These are phyloP conservation scores for Aspidoscelis tigris DNA, from an alignment of 2,113 vertebrate species.

Conservation along the genomic window DNA sequence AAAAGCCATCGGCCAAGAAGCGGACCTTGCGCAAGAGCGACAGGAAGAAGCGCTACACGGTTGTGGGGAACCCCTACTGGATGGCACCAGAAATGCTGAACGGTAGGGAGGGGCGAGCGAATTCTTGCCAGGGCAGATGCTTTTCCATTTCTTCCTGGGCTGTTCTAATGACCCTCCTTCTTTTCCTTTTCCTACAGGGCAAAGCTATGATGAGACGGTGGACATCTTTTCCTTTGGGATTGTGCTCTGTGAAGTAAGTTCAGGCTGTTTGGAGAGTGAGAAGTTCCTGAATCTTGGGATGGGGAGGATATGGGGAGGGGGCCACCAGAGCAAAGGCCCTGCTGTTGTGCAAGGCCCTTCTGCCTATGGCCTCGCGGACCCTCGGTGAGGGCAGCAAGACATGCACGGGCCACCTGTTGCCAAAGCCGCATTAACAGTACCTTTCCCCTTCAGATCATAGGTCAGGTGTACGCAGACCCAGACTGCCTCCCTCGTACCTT, in stretches of 20 bases:
- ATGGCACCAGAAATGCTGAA: constrained; percentile 99
- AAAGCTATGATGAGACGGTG: constrained; percentile 97
- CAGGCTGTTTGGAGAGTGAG: background rate
- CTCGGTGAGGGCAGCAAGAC: too few relatives aligned
- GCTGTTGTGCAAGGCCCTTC: too few relatives aligned
- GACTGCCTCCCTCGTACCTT: constrained; percentile 94
- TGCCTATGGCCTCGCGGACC: too few relatives aligned
- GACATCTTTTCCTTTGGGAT: constrained; percentile 98
- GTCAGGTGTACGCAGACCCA: constrained; percentile 95
- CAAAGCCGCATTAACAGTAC: too few relatives aligned
- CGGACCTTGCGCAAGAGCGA: constrained; percentile 87
- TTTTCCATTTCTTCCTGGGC: background rate
- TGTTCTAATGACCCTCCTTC: background rate
- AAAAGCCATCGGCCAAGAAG: constrained; percentile 88
- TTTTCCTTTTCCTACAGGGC: constrained; percentile 79
- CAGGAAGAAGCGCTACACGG: constrained; percentile 94
- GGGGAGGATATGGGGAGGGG: too few relatives aligned
- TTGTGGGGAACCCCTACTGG: constrained; percentile 98
- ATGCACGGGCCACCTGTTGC: too few relatives aligned
- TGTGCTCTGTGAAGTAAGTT: constrained; percentile 93
- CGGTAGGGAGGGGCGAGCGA: constrained; percentile 75
- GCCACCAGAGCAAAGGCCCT: too few relatives aligned
- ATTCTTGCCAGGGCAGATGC: too few relatives aligned
- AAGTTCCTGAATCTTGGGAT: too few relatives aligned
- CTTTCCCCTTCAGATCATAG: constrained; percentile 86